A percentile compares a stretch with the other conserved stretches of the same genome.
Conservation (phyloP, 2,888 invertebrate genomes). For the Boloria selene region DNA sequence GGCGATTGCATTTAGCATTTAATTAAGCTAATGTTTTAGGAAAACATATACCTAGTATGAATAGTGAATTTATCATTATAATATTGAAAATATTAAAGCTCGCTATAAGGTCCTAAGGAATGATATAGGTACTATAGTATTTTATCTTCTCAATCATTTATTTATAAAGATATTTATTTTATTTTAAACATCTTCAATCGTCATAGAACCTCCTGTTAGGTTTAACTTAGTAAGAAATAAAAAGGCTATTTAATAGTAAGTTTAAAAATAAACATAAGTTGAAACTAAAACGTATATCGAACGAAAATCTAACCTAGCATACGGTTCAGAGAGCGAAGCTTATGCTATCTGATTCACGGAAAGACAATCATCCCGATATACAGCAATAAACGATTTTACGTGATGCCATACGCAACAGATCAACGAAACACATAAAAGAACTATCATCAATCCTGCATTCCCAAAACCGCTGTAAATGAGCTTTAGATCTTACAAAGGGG, state of each 20-base stretch:
- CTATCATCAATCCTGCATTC: constrained; percentile 20
- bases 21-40: background rate
- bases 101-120: no score
- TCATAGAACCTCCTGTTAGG: no score
- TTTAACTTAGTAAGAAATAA: no score
- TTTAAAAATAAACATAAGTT: no score
- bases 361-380: constrained; percentile 8
- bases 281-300: background rate
- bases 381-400: constrained; percentile 14
- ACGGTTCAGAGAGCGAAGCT: background rate
- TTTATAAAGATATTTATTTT: no score
- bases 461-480: constrained; percentile 29
- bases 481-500: constrained; percentile 27
- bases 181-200: no score
- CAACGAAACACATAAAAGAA: constrained; percentile 21
- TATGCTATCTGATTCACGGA: background rate
- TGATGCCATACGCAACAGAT: background rate
- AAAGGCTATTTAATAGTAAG: no score
- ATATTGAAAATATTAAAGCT: no score
- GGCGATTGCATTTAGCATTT: background rate
- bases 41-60: no score
- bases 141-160: no score
- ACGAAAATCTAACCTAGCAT: background rate
- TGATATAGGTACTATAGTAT: no score
- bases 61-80: no score